Conservation (phyloP, 2,113 vertebrate species). For the human (Homo sapiens) region GRCh38 chr16:61800001-61800500, state of each 20-base stretch:
- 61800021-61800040: too few species aligned
- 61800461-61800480: neutral
- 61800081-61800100: too few species aligned
- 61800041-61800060: too few species aligned
- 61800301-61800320: neutral
- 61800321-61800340: neutral
- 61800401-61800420: neutral
- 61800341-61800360: neutral
- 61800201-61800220: neutral
- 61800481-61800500: neutral
- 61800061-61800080: too few species aligned
- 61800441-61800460: neutral
- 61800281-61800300: neutral
- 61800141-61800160: neutral
- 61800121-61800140: neutral
- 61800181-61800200: neutral
- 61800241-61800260: neutral
- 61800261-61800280: neutral
- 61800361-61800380: neutral
- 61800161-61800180: neutral
- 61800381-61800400: neutral
- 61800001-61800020: too few species aligned
- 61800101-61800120: too few species aligned
- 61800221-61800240: neutral
- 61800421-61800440: fast-evolving